phyloP scores from a whole-genome alignment of 2,888 invertebrate species.

The Ctena decussata region DNA sequence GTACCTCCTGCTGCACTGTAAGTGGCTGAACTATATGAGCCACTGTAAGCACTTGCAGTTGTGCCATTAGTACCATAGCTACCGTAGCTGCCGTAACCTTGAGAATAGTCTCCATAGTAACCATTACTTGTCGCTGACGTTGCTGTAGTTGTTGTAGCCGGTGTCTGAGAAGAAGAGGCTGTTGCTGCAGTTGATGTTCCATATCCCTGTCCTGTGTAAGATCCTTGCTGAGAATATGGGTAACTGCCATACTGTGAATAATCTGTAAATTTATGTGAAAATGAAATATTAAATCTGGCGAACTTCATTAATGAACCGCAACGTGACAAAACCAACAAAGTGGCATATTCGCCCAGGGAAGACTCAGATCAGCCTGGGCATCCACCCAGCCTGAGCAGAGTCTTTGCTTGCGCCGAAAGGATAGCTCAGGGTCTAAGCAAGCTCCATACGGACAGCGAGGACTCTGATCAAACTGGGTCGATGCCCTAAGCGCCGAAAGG shows the following conservation, averaged over 20 bases:
- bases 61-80: neutral
- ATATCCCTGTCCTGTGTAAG: neutral
- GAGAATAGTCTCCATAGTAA: slow-evolving; percentile 15
- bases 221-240: slow-evolving; percentile 29
- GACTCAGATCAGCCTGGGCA: too few relatives aligned
- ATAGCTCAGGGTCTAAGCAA: too few relatives aligned
- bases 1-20: neutral
- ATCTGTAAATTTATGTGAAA: slow-evolving; percentile 32
- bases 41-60: neutral
- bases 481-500: too few relatives aligned
- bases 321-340: too few relatives aligned
- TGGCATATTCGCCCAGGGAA: too few relatives aligned
- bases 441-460: too few relatives aligned
- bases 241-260: slow-evolving; percentile 58
- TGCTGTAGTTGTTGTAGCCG: slow-evolving; percentile 2
- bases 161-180: neutral
- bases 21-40: neutral
- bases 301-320: too few relatives aligned
- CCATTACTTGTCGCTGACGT: neutral
- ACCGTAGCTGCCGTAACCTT: slow-evolving; percentile 5
- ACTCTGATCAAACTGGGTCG: too few relatives aligned
- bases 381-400: too few relatives aligned
- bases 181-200: neutral
- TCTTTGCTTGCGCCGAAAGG: too few relatives aligned
- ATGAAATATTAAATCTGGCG: too few relatives aligned